Evolutionary conservation across 1,140 invertebrate genomes (phyloP).

Genomic region (Ganaspis sp.): DNA sequence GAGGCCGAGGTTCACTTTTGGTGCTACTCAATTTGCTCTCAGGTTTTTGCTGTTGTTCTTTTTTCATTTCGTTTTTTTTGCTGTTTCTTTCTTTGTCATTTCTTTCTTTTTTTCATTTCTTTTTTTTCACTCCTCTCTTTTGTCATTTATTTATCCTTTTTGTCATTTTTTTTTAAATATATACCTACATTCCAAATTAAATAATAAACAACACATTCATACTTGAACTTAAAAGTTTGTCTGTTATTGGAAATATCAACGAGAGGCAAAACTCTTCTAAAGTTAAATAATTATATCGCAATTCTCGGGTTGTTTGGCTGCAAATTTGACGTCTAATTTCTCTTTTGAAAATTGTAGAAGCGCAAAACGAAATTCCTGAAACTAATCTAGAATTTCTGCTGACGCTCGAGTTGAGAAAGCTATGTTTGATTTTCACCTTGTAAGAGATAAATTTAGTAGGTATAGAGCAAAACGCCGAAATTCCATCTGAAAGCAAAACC

Average conservation of each 20-base stretch:
- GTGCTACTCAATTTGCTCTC: too few species aligned
- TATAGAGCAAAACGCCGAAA: not conserved
- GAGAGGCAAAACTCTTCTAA: not conserved
- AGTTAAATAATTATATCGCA: not conserved
- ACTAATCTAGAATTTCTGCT: slow-evolving; percentile 1
- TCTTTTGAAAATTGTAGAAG: not conserved
- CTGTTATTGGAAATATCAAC: not conserved
- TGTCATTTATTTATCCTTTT: too few species aligned
- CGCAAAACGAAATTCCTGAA: not conserved
- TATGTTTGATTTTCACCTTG: not conserved
- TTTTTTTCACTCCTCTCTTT: too few species aligned
- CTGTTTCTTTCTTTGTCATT: too few species aligned
- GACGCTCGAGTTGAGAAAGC: not conserved
- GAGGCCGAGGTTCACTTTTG: too few species aligned
- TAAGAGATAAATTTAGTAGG: not conserved
- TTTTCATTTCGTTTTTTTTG: too few species aligned
- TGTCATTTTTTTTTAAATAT: too few species aligned
- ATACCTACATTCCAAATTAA: too few species aligned
- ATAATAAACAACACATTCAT: too few species aligned
- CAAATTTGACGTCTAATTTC: not conserved
- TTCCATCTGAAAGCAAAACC: not conserved
- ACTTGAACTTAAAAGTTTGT: not conserved
- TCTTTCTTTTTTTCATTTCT: too few species aligned
- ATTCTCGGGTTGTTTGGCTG: not conserved
- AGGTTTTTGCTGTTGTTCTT: too few species aligned